Evolutionary conservation across 2,113 vertebrate species (phyloP).

Genomic region (Rhipidura dahli): DNA sequence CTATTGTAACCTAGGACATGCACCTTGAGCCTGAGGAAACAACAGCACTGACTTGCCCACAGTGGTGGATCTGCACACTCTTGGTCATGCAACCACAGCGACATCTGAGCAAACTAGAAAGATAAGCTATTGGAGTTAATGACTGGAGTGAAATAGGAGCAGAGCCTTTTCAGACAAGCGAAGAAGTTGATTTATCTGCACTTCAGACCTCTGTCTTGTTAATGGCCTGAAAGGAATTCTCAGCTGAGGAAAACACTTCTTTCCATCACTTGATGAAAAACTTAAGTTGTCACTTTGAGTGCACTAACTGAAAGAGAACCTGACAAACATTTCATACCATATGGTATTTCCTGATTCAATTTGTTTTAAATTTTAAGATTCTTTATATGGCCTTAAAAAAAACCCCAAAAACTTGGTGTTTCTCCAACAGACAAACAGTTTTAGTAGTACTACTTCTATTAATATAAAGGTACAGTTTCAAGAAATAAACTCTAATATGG

Average conservation of each 20-base stretch:
- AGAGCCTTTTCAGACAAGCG: not conserved
- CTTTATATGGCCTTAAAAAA: not conserved
- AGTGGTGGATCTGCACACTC: not conserved
- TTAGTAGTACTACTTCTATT: not conserved
- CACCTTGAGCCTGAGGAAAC: not conserved
- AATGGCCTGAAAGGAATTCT: not conserved
- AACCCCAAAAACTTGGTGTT: not conserved
- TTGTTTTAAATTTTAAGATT: not conserved
- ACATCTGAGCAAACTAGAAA: not conserved
- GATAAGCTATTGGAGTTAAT: not conserved
- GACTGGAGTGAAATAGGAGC: not conserved
- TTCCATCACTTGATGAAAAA: not conserved
- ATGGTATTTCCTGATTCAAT: not conserved
- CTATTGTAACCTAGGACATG: no score
- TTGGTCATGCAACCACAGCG: rapidly evolving
- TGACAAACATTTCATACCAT: not conserved
- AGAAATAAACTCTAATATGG: not conserved
- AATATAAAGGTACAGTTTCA: not conserved
- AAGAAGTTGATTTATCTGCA: not conserved
- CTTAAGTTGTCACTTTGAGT: not conserved
- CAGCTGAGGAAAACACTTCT: not conserved
- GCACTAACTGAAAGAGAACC: not conserved
- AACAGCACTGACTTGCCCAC: not conserved
- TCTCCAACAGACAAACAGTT: not conserved
- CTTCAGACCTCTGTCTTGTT: not conserved